Base-by-base conservation (phyloP, 2,888 invertebrate genomes). In the Cephalotes varians region DNA sequence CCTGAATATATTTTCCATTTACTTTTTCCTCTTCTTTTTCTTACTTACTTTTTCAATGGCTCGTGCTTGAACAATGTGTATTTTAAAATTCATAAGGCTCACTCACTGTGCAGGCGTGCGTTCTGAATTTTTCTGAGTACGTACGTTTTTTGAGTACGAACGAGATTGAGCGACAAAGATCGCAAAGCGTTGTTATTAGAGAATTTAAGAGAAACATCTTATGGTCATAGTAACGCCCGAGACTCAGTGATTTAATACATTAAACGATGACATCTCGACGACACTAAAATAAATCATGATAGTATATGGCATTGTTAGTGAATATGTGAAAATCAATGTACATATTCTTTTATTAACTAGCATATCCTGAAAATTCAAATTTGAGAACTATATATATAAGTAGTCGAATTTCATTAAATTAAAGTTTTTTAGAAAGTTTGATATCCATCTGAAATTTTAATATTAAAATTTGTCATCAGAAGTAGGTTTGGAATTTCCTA, bases 51-150 rank as follows among this genome's bases (percentile, higher is more conserved):
- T 47, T 67, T 28, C 40, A n/a, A 6, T 40, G 49, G 62, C 34
- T 25, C 67, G 15, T 15, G 40, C 51, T 56, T 37, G 37, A 31
- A 49, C n/a, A 12, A 7, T 15, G 34, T 54, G 54, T 28, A 44
- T 85, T 87, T 90, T 86, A 80, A 87, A 87, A 90, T 90, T 88
- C 90, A 90, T 85, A 86, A 87, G 77, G 69, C 71, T n/a, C n/a
- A 76, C 44, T 49, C 74, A 49, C 40, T n/a, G 85, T 44, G 62
- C 71, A 76, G 65, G 49, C 62, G 37, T 56, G 60, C 83, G 69
- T 67, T 34, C 15, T 64, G 65, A 40, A 40, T 64, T 64, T 40
- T 65, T 44, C 28, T 18, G 25, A n/a, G 34, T 71, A 84, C 69
- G 60, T 9, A 74, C 74, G 74, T 65, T 49, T n/a, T 34, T 56